Conservation (phyloP, 2,797 vertebrate species). For the Acanthurus tractus region DNA sequence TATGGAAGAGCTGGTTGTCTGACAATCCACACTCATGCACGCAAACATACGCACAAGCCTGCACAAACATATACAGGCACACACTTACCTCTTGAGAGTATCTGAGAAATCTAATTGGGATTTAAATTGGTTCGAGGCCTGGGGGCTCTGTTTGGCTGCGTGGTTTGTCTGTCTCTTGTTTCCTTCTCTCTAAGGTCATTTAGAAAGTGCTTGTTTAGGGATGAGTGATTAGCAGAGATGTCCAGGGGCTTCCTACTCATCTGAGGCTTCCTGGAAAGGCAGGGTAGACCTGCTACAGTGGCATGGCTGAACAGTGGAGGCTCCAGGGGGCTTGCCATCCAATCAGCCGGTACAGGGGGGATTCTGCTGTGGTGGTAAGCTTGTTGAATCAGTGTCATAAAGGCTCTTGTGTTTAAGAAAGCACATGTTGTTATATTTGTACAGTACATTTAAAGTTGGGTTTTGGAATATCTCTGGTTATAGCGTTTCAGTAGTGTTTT, state of each 20-base stretch:
- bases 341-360: conserved; percentile 47
- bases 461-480: conserved; percentile 18
- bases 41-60: conserved; percentile 35
- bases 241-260: conserved; percentile 81
- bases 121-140: conserved; percentile 79
- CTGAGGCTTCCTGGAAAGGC: conserved; percentile 75
- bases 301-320: conserved; percentile 55
- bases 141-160: conserved; percentile 73
- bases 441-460: conserved; percentile 1
- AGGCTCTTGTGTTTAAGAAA: conserved; percentile 39
- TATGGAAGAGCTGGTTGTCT: conserved; percentile 73
- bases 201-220: conserved; percentile 81
- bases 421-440: conserved; percentile 2
- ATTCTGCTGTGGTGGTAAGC: conserved; percentile 19
- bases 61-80: conserved; percentile 42
- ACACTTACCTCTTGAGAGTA: conserved; percentile 65
- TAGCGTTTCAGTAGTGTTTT: conserved; percentile 27
- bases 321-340: conserved; percentile 65
- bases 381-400: conserved; percentile 38
- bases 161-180: conserved; percentile 69
- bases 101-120: conserved; percentile 78
- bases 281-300: conserved; percentile 74
- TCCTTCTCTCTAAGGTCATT: conserved; percentile 78
- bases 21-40: conserved; percentile 48
- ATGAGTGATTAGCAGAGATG: conserved; percentile 83